These are phyloP conservation scores for Oreochromis spilurus DNA, from an alignment of 2,113 vertebrate genomes.

Conservation along the genomic window DNA sequence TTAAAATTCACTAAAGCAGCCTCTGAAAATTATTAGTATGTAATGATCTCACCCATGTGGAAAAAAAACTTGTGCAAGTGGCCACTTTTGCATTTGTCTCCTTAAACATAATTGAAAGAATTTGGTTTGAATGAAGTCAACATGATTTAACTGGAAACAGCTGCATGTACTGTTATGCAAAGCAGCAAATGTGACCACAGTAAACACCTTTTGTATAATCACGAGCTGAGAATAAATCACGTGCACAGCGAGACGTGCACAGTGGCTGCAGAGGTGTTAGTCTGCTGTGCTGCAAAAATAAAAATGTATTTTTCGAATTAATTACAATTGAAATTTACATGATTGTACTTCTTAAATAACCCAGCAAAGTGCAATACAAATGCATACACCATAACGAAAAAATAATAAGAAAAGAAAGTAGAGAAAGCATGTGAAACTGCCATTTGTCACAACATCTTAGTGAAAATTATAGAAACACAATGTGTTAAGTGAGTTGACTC, in stretches of 20 bases:
- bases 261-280: neutral
- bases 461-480: neutral
- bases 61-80: fast-evolving
- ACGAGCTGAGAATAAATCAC: neutral
- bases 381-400: fast-evolving
- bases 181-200: neutral
- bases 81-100: neutral
- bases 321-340: neutral
- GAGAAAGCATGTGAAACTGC: neutral
- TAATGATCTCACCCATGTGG: neutral
- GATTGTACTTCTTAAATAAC: no score
- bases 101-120: neutral
- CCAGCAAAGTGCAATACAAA: neutral
- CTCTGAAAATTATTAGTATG: neutral
- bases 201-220: neutral
- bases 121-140: neutral
- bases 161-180: neutral
- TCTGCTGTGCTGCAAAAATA: neutral
- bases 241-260: neutral
- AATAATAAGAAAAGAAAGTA: neutral
- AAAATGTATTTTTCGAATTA: neutral
- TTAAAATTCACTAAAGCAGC: neutral
- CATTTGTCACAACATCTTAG: neutral
- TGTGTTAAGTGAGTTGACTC: neutral
- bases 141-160: neutral